Base-by-base conservation (phyloP, 2,113 vertebrate species). In the Spea multiplicata region DNA sequence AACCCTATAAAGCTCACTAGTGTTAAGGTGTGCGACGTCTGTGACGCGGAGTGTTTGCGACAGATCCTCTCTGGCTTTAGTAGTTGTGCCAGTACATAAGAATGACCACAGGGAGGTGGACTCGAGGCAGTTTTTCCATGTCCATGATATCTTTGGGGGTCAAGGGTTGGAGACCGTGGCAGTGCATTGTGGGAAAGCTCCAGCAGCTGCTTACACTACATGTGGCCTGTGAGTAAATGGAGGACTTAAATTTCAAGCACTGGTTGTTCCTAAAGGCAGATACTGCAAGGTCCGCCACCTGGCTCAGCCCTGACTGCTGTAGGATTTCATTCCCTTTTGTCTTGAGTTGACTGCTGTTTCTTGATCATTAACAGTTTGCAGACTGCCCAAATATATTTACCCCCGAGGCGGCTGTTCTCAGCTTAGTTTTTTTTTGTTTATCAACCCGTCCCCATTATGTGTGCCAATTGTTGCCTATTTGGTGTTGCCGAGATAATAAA, bases 311-410 rank as follows among this genome's bases (percentile, higher is more conserved):
- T 47, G 8, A 10, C 70, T 67, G 49, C 48, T 61, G 30, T 64
- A 66, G 50, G 50, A 67, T 71, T 79, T 73, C 59, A 47, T 79
- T 59, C 77, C 52, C 78, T 74, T 80, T 80, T 80, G 71, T 80
- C 48, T 50, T 44, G 46, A 61, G 50, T 55, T 72, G 69, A 71
- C 69, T 72, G 69, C 76, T 78, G 68, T 6, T 77, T 71, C 64
- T 78, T 67, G 76, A 64, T 78, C 59, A 64, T 78, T 78, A 78
- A 77, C 75, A 71, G 68, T 78, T 71, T 78, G 76, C 59, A 55
- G 68, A 72, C 68, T 78, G 44, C 17, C 62, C 69, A 55, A 72
- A 46, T 72, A 13, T 59, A 72, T 78, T 66, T 66, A 59, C 61
- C 62, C 49, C 50, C n/a, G 49, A 72, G 8, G 9, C 72, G 46